Percentiles rank a stretch among this genome's conserved stretches.
These are phyloP conservation scores for Epirrhoe tristata DNA, from an alignment of 2,888 invertebrate species.

Conservation along the genomic window DNA sequence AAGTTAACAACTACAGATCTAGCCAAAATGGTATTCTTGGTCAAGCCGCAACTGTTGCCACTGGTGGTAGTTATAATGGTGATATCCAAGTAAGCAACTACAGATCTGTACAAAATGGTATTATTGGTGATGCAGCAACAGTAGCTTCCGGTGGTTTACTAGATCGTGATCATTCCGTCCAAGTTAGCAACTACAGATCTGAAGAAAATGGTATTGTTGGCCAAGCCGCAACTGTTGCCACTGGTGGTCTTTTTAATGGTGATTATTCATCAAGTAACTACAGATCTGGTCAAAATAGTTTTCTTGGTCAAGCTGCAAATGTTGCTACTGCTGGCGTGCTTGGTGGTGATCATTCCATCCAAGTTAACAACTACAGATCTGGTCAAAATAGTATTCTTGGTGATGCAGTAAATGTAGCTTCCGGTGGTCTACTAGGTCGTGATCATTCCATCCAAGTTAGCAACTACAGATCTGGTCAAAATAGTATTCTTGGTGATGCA, in stretches of 20 bases:
- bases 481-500: not conserved
- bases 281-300: not conserved
- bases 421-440: not conserved
- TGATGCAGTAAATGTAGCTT: not conserved
- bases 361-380: not conserved
- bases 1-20: not conserved
- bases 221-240: no score
- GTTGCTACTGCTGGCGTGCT: not conserved
- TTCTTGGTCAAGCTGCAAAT: not conserved
- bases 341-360: not conserved
- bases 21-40: not conserved
- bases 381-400: not conserved
- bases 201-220: no score
- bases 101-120: not conserved
- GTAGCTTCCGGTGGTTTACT: not conserved
- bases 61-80: not conserved
- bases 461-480: not conserved
- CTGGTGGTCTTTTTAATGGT: no score
- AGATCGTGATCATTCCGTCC: not conserved
- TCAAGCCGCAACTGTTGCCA: not conserved
- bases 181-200: not conserved
- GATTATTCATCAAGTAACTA: no score
- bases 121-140: not conserved
- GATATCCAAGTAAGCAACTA: not conserved
- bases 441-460: not conserved